Evolutionary conservation across 2,888 invertebrate species (phyloP).

Genomic region (Branchellion lobata): DNA sequence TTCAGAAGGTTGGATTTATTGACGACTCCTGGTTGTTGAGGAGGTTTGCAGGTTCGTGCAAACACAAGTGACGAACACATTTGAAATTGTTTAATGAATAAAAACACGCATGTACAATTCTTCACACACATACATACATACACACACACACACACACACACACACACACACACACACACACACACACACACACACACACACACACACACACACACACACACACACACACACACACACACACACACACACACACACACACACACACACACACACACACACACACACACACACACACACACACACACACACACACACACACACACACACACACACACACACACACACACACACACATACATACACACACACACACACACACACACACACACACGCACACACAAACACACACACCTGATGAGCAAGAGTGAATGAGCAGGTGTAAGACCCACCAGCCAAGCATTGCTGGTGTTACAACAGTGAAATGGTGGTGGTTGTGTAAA

Average conservation of each 20-base stretch:
- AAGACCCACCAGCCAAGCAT: too few species aligned
- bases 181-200: slow-evolving; percentile 38
- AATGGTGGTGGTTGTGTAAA: too few species aligned
- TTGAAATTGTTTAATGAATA: too few species aligned
- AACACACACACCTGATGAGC: too few species aligned
- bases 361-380: too few species aligned
- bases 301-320: slow-evolving; percentile 27
- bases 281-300: slow-evolving; percentile 38
- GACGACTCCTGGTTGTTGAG: too few species aligned
- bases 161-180: slow-evolving; percentile 37
- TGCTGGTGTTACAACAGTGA: too few species aligned
- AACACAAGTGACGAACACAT: too few species aligned
- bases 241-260: slow-evolving; percentile 35
- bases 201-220: slow-evolving; percentile 38
- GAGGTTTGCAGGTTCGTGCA: too few species aligned
- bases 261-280: slow-evolving; percentile 38
- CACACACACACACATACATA: slow-evolving; percentile 1
- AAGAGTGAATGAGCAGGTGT: too few species aligned
- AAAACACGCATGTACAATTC: background rate
- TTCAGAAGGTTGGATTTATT: too few species aligned
- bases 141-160: slow-evolving; percentile 24
- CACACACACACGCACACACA: too few species aligned
- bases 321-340: slow-evolving; percentile 23
- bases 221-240: slow-evolving; percentile 33
- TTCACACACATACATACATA: background rate